A percentile compares a stretch with the other conserved stretches of the same genome.
phyloP scores from a whole-genome alignment of 2,888 invertebrate species.

The Xestia rhomboidea region DNA sequence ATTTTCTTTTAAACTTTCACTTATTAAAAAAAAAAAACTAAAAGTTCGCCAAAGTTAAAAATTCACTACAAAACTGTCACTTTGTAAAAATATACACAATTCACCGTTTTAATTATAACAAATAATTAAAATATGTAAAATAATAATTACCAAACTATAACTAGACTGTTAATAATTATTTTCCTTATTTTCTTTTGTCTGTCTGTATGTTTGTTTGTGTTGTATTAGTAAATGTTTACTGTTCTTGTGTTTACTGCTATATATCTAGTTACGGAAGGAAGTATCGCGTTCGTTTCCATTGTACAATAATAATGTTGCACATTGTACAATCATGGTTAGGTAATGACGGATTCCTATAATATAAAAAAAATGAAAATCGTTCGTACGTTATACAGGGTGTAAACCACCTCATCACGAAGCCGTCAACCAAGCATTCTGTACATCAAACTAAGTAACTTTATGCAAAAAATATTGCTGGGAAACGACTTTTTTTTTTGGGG shows the following conservation, averaged over 20 bases:
- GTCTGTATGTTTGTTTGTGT: constrained; percentile 63
- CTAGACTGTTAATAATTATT: background rate
- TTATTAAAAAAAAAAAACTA: background rate
- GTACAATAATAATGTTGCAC: background rate
- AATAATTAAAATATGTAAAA: constrained; percentile 16
- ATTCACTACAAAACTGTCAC: constrained; percentile 12
- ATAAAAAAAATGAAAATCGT: no score
- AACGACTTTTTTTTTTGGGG: no score
- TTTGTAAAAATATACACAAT: background rate
- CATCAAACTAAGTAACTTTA: no score
- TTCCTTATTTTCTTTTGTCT: constrained; percentile 12
- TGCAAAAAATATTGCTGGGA: no score
- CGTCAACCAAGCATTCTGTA: no score
- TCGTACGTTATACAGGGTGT: no score
- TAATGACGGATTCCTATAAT: background rate
- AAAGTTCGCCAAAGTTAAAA: background rate
- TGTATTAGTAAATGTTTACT: constrained; percentile 59
- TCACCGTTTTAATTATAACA: background rate
- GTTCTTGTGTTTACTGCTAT: constrained; percentile 55
- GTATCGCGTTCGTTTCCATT: constrained; percentile 55
- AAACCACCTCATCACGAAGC: no score
- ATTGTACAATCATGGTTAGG: background rate
- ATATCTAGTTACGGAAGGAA: constrained; percentile 65
- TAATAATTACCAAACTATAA: constrained; percentile 43
- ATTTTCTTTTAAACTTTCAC: background rate